Evolutionary conservation across 2,113 vertebrate genomes (phyloP), one percentile per base, ranked within the genome.

Genomic region (Dromaius novaehollandiae): DNA sequence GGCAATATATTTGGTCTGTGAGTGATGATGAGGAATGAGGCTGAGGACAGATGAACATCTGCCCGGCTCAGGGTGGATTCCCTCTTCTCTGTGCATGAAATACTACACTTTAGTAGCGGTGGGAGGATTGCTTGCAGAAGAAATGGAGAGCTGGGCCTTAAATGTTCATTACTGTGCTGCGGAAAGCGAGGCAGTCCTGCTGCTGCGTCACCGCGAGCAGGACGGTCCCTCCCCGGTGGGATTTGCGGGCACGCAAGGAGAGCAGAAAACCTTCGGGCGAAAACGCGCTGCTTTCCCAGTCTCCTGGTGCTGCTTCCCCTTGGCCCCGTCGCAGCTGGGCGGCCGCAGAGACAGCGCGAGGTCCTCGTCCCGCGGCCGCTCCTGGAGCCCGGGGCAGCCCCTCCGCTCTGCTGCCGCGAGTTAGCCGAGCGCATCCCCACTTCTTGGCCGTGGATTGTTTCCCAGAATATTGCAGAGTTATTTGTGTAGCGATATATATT

Each of bases 401-500:
- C 76, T 46, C 2, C 8, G 11, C 38, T 38, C 38, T 8, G 38
- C n/a, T 38, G 38, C 38, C 38, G 38, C 38, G 38, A 38, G 38
- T 38, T 34, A 56, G 85, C 58, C 69, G 12, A 53, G 48, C 48
- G 13, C 48, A 46, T 90, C 88, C 56, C 69, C 22, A 7, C 36
- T 92, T 85, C 86, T 65, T 87, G 75, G 73, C 70, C 83, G 7
- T 82, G 86, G 86, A 28, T 80, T 89, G 36, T 92, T 88, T 88
- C 76, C 74, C 71, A 88, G 79, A 78, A 82, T 64, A 15, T 26
- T 64, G 65, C 77, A 85, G 94, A 93, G 75, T 80, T 75, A 51
- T 17, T 96, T 90, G 86, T 92, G 77, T 92, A 28, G 88, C 78
- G 84, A 82, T 2, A 80, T 26, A 12, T 90, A 95, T 83, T 95